Evolutionary conservation across 2,797 vertebrate species (phyloP).

Genomic region (Allobates femoralis): DNA sequence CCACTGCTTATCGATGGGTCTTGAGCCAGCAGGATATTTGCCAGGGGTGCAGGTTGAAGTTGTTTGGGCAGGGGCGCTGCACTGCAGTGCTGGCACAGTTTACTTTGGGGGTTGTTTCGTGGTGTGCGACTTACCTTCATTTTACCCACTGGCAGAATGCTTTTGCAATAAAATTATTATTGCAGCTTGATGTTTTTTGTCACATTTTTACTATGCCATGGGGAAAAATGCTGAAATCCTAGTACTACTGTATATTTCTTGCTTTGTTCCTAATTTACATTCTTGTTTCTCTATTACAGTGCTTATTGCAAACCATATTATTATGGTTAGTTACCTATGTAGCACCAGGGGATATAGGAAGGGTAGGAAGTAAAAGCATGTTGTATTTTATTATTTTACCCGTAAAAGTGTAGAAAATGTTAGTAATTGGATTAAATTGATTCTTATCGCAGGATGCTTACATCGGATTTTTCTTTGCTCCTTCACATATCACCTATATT

Average conservation of each 20-base stretch:
- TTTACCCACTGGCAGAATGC: slow-evolving; percentile 7
- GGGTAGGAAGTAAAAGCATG: background rate
- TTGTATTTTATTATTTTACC: background rate
- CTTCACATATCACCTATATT: slow-evolving; percentile 12
- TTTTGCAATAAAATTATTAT: background rate
- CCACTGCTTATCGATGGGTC: slow-evolving; percentile 69
- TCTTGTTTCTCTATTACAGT: background rate
- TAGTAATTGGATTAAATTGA: background rate
- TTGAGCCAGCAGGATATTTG: background rate
- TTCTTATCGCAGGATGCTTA: background rate
- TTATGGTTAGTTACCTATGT: background rate
- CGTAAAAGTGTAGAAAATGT: background rate
- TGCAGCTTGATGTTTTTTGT: slow-evolving; percentile 1
- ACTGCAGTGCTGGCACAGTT: slow-evolving; percentile 62
- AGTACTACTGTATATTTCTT: background rate
- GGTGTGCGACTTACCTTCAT: slow-evolving; percentile 7
- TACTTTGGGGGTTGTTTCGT: slow-evolving; percentile 58
- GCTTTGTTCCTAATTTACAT: background rate
- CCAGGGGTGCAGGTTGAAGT: slow-evolving; percentile 37
- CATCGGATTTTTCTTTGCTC: background rate
- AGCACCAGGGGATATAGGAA: background rate
- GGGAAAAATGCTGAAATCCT: background rate
- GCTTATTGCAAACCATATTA: background rate
- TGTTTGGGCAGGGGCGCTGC: slow-evolving; percentile 62
- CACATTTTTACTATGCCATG: background rate